Percentiles rank a stretch among this genome's conserved stretches.
Evolutionary conservation across 2,888 invertebrate genomes (phyloP).

Genomic region (Orthonychiurus folsomi): DNA sequence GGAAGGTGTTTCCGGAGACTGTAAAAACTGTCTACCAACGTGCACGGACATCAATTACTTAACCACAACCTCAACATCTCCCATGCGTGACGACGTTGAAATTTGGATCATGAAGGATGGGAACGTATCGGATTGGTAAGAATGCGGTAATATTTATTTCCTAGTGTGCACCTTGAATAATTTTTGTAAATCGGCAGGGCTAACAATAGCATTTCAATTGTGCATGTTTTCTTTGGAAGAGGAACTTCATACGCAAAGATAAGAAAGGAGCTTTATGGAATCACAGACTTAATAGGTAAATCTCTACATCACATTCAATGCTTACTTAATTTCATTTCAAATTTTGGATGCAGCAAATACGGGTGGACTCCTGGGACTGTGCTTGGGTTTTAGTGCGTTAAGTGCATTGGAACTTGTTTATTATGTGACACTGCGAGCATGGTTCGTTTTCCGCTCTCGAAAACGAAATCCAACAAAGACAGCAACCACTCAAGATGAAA

Average conservation of each 20-base stretch:
- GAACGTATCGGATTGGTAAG: background rate
- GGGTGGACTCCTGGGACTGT: conserved; percentile 27
- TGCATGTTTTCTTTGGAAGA: conserved; percentile 32
- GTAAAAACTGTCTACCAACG: conserved; percentile 20
- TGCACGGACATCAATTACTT: conserved; percentile 25
- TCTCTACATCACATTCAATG: background rate
- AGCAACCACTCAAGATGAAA: too few species aligned
- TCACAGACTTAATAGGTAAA: conserved; percentile 32
- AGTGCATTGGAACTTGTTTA: conserved; percentile 33
- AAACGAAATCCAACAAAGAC: background rate
- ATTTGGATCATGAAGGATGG: conserved; percentile 19
- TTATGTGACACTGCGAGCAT: conserved; percentile 21
- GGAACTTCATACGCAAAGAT: conserved; percentile 32
- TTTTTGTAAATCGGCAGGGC: conserved; percentile 19
- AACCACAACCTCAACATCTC: conserved; percentile 19
- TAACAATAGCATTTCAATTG: conserved; percentile 29
- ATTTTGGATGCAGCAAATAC: conserved; percentile 17
- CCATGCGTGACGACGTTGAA: conserved; percentile 21
- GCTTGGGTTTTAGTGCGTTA: conserved; percentile 33
- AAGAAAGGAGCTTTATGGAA: conserved; percentile 31
- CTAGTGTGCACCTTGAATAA: background rate
- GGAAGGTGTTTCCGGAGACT: conserved; percentile 2
- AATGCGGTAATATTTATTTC: background rate
- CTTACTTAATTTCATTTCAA: background rate
- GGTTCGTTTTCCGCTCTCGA: conserved; percentile 2